Conservation (phyloP, 2,888 invertebrate genomes). For the Crioceris asparagi region DNA sequence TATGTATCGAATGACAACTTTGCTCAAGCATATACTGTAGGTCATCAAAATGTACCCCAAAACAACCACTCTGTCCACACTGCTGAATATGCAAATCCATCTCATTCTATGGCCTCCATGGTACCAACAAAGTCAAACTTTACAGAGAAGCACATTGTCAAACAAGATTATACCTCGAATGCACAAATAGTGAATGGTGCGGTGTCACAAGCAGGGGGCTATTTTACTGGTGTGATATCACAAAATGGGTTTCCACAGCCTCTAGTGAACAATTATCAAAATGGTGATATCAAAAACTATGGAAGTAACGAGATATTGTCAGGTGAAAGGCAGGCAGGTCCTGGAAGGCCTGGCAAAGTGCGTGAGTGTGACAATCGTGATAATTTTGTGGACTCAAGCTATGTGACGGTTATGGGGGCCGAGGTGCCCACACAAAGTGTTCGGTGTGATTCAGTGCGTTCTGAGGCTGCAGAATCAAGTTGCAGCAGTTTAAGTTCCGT, state of each 20-base stretch:
- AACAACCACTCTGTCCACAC: slow-evolving; percentile 33
- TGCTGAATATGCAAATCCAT: slow-evolving; percentile 29
- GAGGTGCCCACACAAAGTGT: slow-evolving; percentile 31
- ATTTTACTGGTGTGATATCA: slow-evolving; percentile 31
- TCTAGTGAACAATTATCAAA: slow-evolving; percentile 29
- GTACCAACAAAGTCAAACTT: slow-evolving; percentile 25
- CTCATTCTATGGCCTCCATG: slow-evolving; percentile 33
- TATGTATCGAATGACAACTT: slow-evolving; percentile 48
- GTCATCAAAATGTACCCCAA: slow-evolving; percentile 37
- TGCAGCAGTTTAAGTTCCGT: slow-evolving; percentile 43
- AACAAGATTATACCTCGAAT: slow-evolving; percentile 15
- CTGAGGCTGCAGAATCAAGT: slow-evolving; percentile 49
- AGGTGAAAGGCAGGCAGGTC: slow-evolving; percentile 26
- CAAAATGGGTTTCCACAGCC: slow-evolving; percentile 25
- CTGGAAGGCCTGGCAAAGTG: slow-evolving; percentile 23
- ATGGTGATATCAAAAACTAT: slow-evolving; percentile 25
- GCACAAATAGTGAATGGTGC: slow-evolving; percentile 24
- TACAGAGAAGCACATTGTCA: too few species aligned
- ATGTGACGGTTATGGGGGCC: slow-evolving; percentile 34
- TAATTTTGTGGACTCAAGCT: slow-evolving; percentile 27
- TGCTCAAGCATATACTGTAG: slow-evolving; percentile 42
- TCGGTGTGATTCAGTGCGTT: slow-evolving; percentile 47
- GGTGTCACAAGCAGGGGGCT: slow-evolving; percentile 22
- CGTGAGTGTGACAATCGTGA: slow-evolving; percentile 30
- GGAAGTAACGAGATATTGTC: too few species aligned